phyloP scores from a whole-genome alignment of 2,888 invertebrate genomes.

The Euzetes globulus region DNA sequence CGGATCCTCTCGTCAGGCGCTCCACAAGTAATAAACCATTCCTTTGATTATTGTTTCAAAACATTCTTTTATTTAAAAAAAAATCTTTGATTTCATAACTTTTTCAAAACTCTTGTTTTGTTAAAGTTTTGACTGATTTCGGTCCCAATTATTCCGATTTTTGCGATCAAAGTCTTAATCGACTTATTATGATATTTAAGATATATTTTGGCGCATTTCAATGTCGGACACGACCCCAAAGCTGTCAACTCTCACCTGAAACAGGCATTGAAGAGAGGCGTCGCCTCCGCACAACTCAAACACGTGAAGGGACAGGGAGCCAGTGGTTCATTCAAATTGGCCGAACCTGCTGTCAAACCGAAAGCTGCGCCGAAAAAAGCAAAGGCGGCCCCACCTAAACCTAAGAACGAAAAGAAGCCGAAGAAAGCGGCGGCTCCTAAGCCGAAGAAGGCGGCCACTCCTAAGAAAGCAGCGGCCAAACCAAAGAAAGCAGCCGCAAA shows the following conservation, averaged over 20 bases:
- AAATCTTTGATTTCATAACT: not conserved
- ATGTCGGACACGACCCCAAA: slow-evolving; percentile 16
- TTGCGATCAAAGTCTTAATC: not conserved
- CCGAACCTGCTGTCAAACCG: slow-evolving; percentile 26
- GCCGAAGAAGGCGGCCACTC: slow-evolving; percentile 37
- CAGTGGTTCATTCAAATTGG: slow-evolving; percentile 44
- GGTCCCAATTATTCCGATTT: not conserved
- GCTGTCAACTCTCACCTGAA: slow-evolving; percentile 57
- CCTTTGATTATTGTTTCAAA: not conserved
- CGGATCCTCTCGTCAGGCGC: slow-evolving; percentile 56
- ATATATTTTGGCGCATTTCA: slow-evolving; percentile 14
- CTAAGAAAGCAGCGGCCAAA: slow-evolving; percentile 29
- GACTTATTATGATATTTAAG: not conserved
- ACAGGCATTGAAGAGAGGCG: slow-evolving; percentile 55
- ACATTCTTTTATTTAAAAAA: not conserved
- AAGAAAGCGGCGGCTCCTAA: slow-evolving; percentile 35
- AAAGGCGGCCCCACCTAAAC: slow-evolving; percentile 24
- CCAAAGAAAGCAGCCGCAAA: not conserved
- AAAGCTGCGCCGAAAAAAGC: slow-evolving; percentile 33
- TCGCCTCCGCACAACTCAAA: slow-evolving; percentile 48
- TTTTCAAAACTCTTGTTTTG: not conserved
- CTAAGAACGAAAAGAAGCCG: slow-evolving; percentile 36
- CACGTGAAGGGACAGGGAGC: slow-evolving; percentile 46
- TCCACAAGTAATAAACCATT: slow-evolving; percentile 54
- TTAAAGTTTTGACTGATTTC: not conserved